Evolutionary conservation across 2,113 vertebrate species (phyloP).

Genomic region (Pipa parva): DNA sequence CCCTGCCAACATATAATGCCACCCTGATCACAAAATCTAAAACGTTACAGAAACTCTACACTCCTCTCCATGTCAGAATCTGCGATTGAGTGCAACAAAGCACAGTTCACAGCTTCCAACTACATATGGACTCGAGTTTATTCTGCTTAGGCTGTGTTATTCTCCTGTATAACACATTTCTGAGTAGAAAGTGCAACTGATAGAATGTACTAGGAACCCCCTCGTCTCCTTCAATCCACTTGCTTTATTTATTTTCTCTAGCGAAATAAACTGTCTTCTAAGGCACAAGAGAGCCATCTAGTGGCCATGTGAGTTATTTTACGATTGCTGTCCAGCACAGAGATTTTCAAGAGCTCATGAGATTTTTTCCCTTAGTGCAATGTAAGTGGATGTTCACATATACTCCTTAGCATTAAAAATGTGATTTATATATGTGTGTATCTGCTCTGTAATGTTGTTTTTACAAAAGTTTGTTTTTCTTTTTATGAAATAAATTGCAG

Average conservation of each 20-base stretch:
- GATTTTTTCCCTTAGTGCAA: no score
- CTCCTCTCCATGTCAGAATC: no score
- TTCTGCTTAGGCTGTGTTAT: conserved; percentile 15
- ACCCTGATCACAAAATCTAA: no score
- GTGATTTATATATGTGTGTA: no score
- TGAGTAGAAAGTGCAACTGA: conserved; percentile 41
- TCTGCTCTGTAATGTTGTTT: no score
- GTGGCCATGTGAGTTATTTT: conserved; percentile 46
- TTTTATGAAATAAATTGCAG: no score
- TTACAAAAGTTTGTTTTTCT: no score
- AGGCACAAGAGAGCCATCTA: conserved; percentile 68
- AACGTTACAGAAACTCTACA: no score
- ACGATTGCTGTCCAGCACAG: background rate
- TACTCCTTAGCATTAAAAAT: no score
- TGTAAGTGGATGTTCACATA: no score
- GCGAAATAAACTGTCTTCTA: conserved; percentile 39
- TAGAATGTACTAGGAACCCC: conserved; percentile 49
- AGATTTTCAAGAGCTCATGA: no score
- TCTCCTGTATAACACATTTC: conserved; percentile 41
- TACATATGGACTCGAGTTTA: background rate
- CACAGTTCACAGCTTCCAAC: background rate
- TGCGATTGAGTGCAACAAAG: background rate
- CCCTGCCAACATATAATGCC: no score
- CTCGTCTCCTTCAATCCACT: conserved; percentile 11
- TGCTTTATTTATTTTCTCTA: conserved; percentile 35